These are phyloP conservation scores for Chanos chanos DNA, from an alignment of 2,797 vertebrate species.

Conservation along the genomic window DNA sequence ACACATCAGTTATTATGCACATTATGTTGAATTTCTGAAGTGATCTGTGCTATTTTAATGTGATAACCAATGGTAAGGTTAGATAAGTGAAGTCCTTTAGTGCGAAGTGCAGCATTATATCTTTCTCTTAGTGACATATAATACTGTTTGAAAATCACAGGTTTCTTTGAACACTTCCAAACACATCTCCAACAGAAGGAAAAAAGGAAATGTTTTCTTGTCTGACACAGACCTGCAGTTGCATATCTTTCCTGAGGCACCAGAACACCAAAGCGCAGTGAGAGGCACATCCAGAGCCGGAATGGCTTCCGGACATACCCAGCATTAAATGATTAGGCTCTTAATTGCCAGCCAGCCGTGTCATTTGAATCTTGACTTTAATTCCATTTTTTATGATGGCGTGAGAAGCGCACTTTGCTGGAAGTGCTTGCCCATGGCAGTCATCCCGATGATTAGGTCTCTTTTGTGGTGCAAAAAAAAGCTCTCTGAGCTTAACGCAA, in stretches of 20 bases:
- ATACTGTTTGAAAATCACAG: background rate
- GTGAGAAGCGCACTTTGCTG: conserved; percentile 23
- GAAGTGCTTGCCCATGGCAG: conserved; percentile 26
- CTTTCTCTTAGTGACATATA: conserved; percentile 2
- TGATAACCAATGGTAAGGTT: no score
- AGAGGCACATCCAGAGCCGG: conserved; percentile 10
- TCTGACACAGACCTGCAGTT: conserved; percentile 17
- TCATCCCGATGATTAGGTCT: conserved; percentile 25
- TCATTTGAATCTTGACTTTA: conserved; percentile 22
- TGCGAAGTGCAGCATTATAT: no score
- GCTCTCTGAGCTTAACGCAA: conserved; percentile 28
- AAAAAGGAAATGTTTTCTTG: conserved; percentile 32
- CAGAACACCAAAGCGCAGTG: conserved; percentile 5
- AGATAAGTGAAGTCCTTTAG: no score
- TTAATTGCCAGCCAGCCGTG: conserved; percentile 27
- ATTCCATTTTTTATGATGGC: conserved; percentile 25
- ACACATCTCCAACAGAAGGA: conserved; percentile 7
- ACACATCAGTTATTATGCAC: no score
- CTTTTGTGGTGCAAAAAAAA: conserved; percentile 29
- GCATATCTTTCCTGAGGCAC: conserved; percentile 8
- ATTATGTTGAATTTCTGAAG: no score
- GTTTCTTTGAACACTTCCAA: background rate
- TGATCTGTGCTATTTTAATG: no score
- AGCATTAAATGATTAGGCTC: conserved; percentile 32
- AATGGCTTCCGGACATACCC: conserved; percentile 20